These are phyloP conservation scores for Eurystomus gularis DNA, from an alignment of 2,113 vertebrate genomes.

Conservation along the genomic window DNA sequence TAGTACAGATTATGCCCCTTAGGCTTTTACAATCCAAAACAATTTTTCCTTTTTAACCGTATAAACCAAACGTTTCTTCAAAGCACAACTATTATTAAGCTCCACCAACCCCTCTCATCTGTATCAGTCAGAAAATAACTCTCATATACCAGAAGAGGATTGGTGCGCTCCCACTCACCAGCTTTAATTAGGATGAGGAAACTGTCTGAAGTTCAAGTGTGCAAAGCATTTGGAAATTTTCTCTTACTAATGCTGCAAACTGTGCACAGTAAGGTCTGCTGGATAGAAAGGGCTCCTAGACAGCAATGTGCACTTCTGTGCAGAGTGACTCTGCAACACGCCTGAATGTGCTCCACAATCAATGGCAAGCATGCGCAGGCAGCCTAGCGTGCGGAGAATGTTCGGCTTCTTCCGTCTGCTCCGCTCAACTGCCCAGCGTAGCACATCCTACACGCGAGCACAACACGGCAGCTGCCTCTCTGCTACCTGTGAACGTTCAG, in stretches of 20 bases:
- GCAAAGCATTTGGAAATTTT: neutral
- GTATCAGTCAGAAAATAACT: neutral
- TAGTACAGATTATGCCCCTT: neutral
- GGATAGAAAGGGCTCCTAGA: neutral
- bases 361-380: neutral
- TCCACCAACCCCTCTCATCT: neutral
- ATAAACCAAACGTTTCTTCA: constrained; percentile 45
- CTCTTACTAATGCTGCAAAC: neutral
- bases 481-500: neutral
- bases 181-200: neutral
- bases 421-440: rapidly evolving
- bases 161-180: neutral
- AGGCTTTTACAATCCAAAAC: neutral
- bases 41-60: neutral
- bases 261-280: neutral
- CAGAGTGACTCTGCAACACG: neutral
- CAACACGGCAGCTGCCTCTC: neutral
- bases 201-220: constrained; percentile 24
- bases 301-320: neutral
- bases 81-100: neutral
- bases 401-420: neutral
- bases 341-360: neutral
- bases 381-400: neutral
- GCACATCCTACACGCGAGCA: neutral
- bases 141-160: neutral